These are phyloP conservation scores for Tympanoctomys barrerae DNA, from an alignment of 2,797 vertebrate species.

Conservation along the genomic window DNA sequence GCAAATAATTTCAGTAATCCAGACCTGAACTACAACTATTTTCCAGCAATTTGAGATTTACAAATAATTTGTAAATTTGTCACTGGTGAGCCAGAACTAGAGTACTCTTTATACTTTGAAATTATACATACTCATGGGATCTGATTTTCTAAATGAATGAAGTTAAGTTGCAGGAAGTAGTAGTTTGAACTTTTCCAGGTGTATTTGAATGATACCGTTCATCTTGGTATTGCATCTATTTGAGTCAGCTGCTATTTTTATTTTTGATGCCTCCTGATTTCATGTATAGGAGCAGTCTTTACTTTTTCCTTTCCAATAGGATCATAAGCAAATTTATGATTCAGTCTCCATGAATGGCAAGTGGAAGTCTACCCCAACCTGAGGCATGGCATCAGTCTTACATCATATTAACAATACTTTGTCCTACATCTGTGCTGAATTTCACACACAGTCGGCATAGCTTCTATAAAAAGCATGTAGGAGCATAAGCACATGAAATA, in stretches of 20 bases:
- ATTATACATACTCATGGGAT: neutral
- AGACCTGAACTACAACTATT: neutral
- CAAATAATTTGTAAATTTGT: neutral
- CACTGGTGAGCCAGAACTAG: neutral
- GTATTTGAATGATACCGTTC: constrained; percentile 40
- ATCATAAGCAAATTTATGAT: constrained; percentile 9
- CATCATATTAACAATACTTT: neutral
- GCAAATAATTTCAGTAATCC: neutral
- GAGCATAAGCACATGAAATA: neutral
- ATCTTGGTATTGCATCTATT: constrained; percentile 4
- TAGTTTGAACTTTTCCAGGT: constrained; percentile 27
- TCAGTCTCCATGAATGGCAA: neutral
- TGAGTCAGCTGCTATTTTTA: constrained; percentile 13
- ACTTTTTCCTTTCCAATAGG: neutral
- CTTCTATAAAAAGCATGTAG: neutral
- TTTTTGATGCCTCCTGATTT: neutral
- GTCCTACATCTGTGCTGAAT: neutral
- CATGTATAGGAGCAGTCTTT: neutral
- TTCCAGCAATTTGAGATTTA: neutral
- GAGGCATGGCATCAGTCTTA: neutral
- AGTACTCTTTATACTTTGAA: neutral
- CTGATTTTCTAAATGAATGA: constrained; percentile 1
- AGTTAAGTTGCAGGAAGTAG: neutral
- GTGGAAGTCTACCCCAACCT: neutral
- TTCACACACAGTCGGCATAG: neutral